These are phyloP conservation scores for Pseudopipra pipra DNA, from an alignment of 2,113 vertebrate genomes.

Conservation along the genomic window DNA sequence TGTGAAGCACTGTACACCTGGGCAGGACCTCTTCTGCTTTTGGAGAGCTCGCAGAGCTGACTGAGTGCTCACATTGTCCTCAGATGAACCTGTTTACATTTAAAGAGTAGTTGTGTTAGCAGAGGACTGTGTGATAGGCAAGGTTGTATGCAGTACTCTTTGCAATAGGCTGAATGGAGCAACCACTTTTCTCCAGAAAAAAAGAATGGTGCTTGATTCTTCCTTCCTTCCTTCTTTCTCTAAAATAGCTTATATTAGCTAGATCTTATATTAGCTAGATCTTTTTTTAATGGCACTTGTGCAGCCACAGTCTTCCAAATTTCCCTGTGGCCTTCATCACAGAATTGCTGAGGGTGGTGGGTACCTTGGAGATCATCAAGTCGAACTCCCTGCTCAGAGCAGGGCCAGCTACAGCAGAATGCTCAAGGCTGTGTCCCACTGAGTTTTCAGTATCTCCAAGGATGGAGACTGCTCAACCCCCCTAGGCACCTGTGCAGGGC, in stretches of 20 bases:
- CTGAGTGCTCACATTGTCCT: neutral
- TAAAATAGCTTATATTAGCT: neutral
- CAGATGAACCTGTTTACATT: neutral
- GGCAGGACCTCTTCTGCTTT: neutral
- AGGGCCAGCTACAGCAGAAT: neutral
- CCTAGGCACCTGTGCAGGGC: neutral
- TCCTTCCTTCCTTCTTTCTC: neutral
- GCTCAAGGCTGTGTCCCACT: neutral
- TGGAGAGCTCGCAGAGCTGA: neutral
- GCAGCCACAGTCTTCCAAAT: neutral
- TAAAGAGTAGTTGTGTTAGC: neutral
- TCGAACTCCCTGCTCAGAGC: neutral
- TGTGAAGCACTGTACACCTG: neutral
- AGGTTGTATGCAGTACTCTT: neutral
- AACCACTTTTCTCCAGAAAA: neutral
- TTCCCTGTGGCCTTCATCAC: neutral
- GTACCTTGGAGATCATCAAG: neutral
- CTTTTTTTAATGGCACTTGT: neutral
- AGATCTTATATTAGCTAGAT: neutral
- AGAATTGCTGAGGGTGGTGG: neutral
- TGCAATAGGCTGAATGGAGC: neutral
- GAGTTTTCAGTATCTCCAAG: neutral
- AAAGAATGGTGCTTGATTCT: neutral
- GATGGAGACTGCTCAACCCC: neutral
- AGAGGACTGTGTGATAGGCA: neutral